Base-by-base conservation (phyloP, 2,888 invertebrate genomes). In the Gortyna flavago region DNA sequence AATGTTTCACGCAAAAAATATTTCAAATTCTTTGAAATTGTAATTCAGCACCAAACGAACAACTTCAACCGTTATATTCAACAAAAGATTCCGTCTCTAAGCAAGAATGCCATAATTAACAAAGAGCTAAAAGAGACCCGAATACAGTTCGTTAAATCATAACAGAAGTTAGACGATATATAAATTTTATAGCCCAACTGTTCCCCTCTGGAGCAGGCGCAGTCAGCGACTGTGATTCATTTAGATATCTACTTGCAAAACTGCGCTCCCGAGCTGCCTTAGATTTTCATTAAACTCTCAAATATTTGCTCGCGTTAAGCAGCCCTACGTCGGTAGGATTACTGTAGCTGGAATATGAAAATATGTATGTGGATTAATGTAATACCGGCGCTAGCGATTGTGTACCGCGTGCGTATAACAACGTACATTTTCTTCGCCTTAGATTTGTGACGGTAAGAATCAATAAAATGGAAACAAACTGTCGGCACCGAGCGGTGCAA, bases 221-320 rank as follows among this genome's bases (percentile, higher is more conserved):
- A 93, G 90, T 91, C 90, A 89, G 88, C 87, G 87, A 91, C 91
- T 91, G 91, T 94, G 94, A 95, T 95, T 95, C 95, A 95, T 95
- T 95, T 93, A 93, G 92, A 92, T 92, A 91, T 92, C 92, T 93
- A 92, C 92, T 92, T 91, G 91, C 91, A 93, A 93, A 94, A 94
- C 92, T 93, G 93, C 89, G 92, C 92, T 91, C 90, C 87, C 86
- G 82, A 87, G 89, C 90, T 89, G 93, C 90, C 92, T 94, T 94
- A 95, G 93, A 94, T 95, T 95, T 95, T 95, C 94, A 95, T 95
- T 95, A 95, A 94, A 93, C 90, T 92, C 93, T 94, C 94, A 95
- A 95, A 95, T 95, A 95, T 95, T 95, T 94, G 94, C 92, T 89
- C 90, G 89, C 89, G 90, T 93, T 92, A 93, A 92, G 92, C 92